A percentile compares a stretch with the other conserved stretches of the same genome.
These are phyloP conservation scores for Thysanoteuthis rhombus DNA, from an alignment of 2,888 invertebrate genomes.

Conservation along the genomic window DNA sequence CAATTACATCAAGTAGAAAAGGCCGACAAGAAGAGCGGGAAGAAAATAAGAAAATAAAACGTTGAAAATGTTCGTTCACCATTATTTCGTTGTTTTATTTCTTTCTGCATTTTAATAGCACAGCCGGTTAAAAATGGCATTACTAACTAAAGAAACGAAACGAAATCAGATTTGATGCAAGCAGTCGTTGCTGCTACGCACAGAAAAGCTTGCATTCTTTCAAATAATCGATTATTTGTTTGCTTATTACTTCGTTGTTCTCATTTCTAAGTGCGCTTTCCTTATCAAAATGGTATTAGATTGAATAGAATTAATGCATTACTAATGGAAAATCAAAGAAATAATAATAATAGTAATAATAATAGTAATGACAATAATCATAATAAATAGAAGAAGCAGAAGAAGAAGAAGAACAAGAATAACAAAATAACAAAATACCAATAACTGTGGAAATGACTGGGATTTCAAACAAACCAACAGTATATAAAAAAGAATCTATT, in stretches of 20 bases:
- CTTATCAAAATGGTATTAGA: neutral
- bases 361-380: neutral
- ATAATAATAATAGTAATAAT: neutral
- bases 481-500: too few relatives aligned
- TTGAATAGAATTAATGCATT: neutral
- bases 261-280: neutral
- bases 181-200: neutral
- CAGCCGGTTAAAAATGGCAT: neutral
- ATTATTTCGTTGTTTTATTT: neutral
- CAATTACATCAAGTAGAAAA: neutral
- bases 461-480: too few relatives aligned
- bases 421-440: too few relatives aligned
- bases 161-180: neutral
- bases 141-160: neutral
- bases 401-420: too few relatives aligned
- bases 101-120: neutral
- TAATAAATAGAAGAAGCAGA: too few relatives aligned
- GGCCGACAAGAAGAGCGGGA: neutral
- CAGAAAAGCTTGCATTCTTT: neutral
- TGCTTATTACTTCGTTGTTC: neutral
- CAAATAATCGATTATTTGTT: neutral
- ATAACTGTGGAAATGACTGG: too few relatives aligned
- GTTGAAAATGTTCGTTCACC: neutral
- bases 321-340: neutral
- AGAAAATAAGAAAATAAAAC: neutral